These are phyloP conservation scores for Mirounga angustirostris DNA, from an alignment of 2,113 vertebrate species.

Conservation along the genomic window DNA sequence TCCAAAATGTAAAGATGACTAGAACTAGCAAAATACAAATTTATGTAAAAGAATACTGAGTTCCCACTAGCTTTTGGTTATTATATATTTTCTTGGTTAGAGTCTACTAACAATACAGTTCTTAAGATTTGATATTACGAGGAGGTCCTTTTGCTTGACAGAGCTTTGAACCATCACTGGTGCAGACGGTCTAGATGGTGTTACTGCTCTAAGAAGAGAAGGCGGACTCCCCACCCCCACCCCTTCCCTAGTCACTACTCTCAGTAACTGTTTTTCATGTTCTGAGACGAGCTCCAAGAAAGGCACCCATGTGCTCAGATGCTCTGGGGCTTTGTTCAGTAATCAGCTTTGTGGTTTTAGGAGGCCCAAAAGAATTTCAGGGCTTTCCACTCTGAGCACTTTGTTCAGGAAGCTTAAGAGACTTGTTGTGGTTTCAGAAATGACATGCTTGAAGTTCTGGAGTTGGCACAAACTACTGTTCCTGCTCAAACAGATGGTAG, in stretches of 20 bases:
- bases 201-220: not conserved
- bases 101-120: not conserved
- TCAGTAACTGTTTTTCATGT: not conserved
- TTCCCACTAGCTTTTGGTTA: not conserved
- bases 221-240: not conserved
- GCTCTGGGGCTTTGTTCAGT: not conserved
- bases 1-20: not conserved
- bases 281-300: not conserved
- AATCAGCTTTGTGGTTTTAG: constrained; percentile 54
- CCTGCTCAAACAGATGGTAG: not conserved
- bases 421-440: constrained; percentile 76
- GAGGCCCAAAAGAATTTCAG: constrained; percentile 59
- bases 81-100: not conserved
- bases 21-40: not conserved
- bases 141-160: not conserved
- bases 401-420: constrained; percentile 73
- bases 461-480: constrained; percentile 12
- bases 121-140: not conserved
- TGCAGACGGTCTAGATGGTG: not conserved
- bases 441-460: constrained; percentile 33
- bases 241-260: not conserved
- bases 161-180: not conserved
- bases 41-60: not conserved
- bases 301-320: not conserved
- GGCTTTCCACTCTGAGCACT: constrained; percentile 20